Evolutionary conservation across 1,140 invertebrate genomes (phyloP), one percentile per base, ranked within the genome.

Genomic region (Drosophila mojavensis): DNA sequence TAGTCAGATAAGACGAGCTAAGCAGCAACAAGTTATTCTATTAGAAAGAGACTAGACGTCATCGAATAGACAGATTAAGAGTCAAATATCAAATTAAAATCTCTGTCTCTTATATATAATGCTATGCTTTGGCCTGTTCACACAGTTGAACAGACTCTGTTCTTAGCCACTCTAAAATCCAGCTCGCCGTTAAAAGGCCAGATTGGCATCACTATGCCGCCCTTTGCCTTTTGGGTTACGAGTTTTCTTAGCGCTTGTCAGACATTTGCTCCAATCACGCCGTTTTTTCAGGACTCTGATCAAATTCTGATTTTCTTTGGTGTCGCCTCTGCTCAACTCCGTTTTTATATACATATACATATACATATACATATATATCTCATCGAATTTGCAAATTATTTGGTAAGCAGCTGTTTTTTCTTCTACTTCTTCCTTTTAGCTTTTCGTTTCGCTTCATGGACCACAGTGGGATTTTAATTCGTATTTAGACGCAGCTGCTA

Each of bases 301-400:
- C n/a, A 10, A 13, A n/a, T 33, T 48, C 50, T 47, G 47, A 17
- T 53, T 54, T 71, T 41, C 10, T 51, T 17, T 15, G 43, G 15
- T 48, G 15, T 15, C 17, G 15, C 45, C 33, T 13, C 39, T 24
- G 15, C 50, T 45, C 24, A 30, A 13, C 26, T 61, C 48, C 71
- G 28, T 7, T 10, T 33, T 33, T 5, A 33, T 59, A 67, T 66
- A 24, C 55, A 78, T 69, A 62, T 80, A 84, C 55, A 78, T 69
- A 62, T 80, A 84, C 17, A 17, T 17, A 17, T 1, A 17, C 17
- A 85, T 59, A 67, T 66, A 28, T 60, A 78, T 69, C 65, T 80
- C 80, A 84, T 85, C 81, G 74, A 72, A 77, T 83, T 75, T 56
- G 68, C 54, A 63, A 78, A 83, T 80, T 79, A 84, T 84, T 83